Evolutionary conservation across 2,113 vertebrate species (phyloP), one percentile per base, ranked within the genome.

Genomic region (Podarcis raffonei): DNA sequence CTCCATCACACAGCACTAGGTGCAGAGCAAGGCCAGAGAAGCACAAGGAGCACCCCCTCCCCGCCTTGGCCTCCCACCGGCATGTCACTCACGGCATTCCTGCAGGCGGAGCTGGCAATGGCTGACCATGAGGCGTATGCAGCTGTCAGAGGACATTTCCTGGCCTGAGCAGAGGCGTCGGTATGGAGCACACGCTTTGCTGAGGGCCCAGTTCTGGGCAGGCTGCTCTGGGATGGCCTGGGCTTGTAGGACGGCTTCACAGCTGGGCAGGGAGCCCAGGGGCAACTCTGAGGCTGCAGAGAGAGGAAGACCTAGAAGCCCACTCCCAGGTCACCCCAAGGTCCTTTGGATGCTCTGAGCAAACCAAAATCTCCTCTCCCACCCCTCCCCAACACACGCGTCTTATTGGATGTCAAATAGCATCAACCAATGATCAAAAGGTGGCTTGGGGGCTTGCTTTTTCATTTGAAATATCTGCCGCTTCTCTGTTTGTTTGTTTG

Each of bases 111-210:
- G 94, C 53, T 0, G 93, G 86, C 96, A 96, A 48, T 93, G 94
- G 5, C 59, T 93, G 53, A 89, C 80, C 3, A 93, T 94, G 83
- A 95, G 86, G 0, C 0, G 83, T 71, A 81, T 0, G 3, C 94
- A 95, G 53, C 13, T 0, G 30, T 95, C 85, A 0, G 35, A 2
- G 16, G 30, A n/a, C n/a, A 35, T 42, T 9, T 39, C 59, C 3
- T 48, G 57, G 30, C 48, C 74, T 2, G 91, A 95, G 87, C 98
- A 99, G 84, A 97, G 97, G 2, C 35, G 96, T 85, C 96, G 97
- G 92, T 98, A 99, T 93, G 97, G 97, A 0, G 97, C 97, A 90
- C 98, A 98, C 18, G 96, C 96, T 93, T 97, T 97, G 93, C 98
- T 98, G 91, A 99, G 95, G 0, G 96, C 96, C 98, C 98, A 97